Percentiles rank a stretch among this genome's conserved stretches.
Conservation (phyloP, 2,113 vertebrate species). For the Macrotus californicus region DNA sequence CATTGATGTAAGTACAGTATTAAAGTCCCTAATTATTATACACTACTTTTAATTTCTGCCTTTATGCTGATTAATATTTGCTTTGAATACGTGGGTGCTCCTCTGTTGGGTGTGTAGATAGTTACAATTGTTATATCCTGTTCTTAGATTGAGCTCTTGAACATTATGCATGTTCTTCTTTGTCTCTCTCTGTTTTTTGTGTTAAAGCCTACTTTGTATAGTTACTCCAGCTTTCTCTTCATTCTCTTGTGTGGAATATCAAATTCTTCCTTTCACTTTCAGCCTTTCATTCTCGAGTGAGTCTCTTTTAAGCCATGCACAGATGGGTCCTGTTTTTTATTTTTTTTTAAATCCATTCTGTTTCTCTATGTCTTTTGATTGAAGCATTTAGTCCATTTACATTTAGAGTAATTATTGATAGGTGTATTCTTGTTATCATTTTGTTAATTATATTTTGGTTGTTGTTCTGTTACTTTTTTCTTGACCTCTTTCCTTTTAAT, state of each 20-base stretch:
- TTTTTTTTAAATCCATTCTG: neutral
- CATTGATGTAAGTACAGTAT: neutral
- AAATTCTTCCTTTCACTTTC: neutral
- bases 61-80: neutral
- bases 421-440: neutral
- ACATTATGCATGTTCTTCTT: neutral
- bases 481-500: neutral
- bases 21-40: neutral
- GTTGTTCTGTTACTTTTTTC: neutral
- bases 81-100: neutral
- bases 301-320: neutral
- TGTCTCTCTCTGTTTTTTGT: neutral
- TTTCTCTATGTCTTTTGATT: neutral
- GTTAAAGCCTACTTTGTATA: neutral
- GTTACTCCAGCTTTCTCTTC: neutral
- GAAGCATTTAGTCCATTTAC: neutral
- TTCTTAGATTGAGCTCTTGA: neutral
- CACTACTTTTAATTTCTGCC: neutral
- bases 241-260: neutral
- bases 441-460: neutral
- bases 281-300: neutral
- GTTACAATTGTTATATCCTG: neutral
- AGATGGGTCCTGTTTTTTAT: neutral
- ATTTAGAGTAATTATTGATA: neutral
- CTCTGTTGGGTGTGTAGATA: neutral